Evolutionary conservation across 2,797 vertebrate genomes (phyloP), one percentile per base, ranked within the genome.

Genomic region (Simalia tracyae): DNA sequence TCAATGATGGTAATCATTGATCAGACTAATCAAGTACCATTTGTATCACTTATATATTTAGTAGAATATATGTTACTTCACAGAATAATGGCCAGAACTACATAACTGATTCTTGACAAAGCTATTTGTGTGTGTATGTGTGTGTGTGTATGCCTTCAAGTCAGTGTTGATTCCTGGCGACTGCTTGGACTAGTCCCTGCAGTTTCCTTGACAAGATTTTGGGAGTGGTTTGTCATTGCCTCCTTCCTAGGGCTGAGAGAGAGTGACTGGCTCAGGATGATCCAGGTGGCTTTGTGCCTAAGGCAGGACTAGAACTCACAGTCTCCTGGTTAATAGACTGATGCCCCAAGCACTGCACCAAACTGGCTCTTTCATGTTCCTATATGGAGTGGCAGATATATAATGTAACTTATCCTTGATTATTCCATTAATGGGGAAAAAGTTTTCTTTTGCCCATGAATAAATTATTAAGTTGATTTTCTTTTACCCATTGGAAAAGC

Each of bases 41-140:
- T 96, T 97, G 96, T 87, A 90, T 95, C 90, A 88, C 95, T 95
- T 46, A 85, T 96, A 96, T 95, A 95, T 96, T 96, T 94, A 91
- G 28, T 92, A 92, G 89, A 94, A 94, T 88, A 94, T 94, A 90
- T 89, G 76, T 24, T 95, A 97, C 94, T 96, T 89, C 90, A 95
- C 95, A 92, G 59, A 91, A 90, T 90, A 92, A 93, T 94, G 31
- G 66, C 95, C 89, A 92, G 90, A 95, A 95, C 57, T 91, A 94
- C 24, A 61, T 90, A 95, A 97, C 96, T 96, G 94, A 63, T 95
- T 96, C 91, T 91, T 94, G 95, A 86, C 14, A 88, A 93, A 96
- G 93, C 86, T 84, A 61, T 46, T 19, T 76, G 31, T 42, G 31
- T 72, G 42, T 46, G 19, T 81, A 42, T 42, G 72, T 81, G 19